Evolutionary conservation across 2,113 vertebrate species (phyloP).

Genomic region (Daubentonia madagascariensis): DNA sequence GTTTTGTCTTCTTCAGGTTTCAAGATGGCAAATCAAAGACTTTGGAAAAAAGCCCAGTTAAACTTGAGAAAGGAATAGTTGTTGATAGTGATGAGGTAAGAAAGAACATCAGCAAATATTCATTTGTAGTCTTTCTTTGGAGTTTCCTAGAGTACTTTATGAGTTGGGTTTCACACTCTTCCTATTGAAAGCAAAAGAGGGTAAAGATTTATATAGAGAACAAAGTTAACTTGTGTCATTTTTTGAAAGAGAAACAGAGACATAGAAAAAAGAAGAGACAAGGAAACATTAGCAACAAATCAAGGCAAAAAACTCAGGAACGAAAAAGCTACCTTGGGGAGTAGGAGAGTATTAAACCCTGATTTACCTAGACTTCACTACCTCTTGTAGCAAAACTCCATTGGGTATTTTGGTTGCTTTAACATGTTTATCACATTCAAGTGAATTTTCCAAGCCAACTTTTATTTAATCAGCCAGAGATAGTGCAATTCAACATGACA

Average conservation of each 20-base stretch:
- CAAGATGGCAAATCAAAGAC: background rate
- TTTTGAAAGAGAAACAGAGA: background rate
- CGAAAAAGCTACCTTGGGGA: background rate
- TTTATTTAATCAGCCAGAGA: background rate
- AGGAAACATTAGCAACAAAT: background rate
- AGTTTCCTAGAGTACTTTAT: background rate
- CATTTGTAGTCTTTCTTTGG: background rate
- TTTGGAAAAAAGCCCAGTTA: background rate
- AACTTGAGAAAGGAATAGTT: background rate
- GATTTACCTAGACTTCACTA: background rate
- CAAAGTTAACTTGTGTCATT: background rate
- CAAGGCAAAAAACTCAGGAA: background rate
- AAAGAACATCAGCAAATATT: background rate
- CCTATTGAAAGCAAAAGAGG: background rate
- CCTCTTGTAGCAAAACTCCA: background rate
- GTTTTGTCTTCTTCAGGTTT: constrained; percentile 44
- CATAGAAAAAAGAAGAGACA: background rate
- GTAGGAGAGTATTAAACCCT: background rate
- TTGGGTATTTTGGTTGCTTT: background rate
- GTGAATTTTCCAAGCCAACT: constrained; percentile 36
- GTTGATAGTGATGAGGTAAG: constrained; percentile 50
- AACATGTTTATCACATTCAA: background rate
- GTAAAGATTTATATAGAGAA: background rate
- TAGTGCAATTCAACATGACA: background rate
- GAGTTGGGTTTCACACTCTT: background rate